Evolutionary conservation across 2,113 vertebrate genomes (phyloP), one percentile per base, ranked within the genome.

Genomic region (Heliornis fulica): DNA sequence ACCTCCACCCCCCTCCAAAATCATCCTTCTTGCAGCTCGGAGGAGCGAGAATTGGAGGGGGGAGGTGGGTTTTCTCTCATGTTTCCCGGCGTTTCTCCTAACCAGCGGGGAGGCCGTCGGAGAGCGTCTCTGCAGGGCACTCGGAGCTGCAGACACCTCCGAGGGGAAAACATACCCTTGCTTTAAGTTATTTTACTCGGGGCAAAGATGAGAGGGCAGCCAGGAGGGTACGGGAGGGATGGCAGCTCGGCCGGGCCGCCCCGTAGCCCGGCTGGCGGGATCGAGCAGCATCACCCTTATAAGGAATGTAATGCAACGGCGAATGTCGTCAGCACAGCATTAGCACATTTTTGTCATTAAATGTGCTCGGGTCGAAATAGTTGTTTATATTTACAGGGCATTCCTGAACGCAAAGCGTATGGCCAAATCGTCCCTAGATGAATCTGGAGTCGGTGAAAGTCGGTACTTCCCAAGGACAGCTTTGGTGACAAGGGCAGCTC

Each of bases 341-440:
- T 87, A 61, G 81, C 94, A 87, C 57, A 13, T 57, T 91, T 91
- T 84, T 82, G 81, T 87, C 91, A 82, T 75, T 87, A 89, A 94
- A 90, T 51, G 78, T 83, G 46, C 78, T 83, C 31, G 59, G 41
- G 50, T 72, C 28, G 50, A 77, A 83, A 59, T 19, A 53, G 70
- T 28, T 94, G 93, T 76, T 96, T 87, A 70, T 87, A 82, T 96
- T 97, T 91, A 95, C 94, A 41, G 79, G 78, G 61, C 75, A 46
- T 90, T 94, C 79, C 43, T 70, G 83, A 94, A 86, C 16, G 28
- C 66, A 60, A 93, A 70, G 17, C 76, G 19, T 64, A 68, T 10
- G 64, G 34, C 50, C 29, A 14, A 25, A 40, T 66, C 79, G 51
- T 26, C 60, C 25, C n/a, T 32, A 56, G 64, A 59, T 66, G 68